phyloP scores from a whole-genome alignment of 2,113 vertebrate genomes.

The Todiramphus saurophagus region DNA sequence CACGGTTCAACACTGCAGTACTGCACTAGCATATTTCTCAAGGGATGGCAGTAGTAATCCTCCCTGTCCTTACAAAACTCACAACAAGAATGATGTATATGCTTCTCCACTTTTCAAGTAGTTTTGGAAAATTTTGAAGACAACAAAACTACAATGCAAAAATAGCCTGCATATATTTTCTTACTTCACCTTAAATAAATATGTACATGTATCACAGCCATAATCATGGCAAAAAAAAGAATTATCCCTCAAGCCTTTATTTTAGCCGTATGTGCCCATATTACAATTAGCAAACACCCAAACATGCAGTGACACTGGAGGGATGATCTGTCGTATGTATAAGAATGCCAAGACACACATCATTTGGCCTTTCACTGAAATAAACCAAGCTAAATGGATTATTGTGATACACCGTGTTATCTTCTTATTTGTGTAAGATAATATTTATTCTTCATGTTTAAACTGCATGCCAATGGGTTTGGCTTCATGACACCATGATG shows the following conservation, averaged over 20 bases:
- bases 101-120: not conserved
- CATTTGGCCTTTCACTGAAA: not conserved
- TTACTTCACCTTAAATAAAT: not conserved
- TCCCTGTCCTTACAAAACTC: not conserved
- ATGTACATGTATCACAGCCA: not conserved
- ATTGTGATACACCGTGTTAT: not conserved
- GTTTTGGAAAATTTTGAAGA: not conserved
- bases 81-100: rapidly evolving
- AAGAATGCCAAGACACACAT: not conserved
- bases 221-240: not conserved
- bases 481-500: not conserved
- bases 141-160: not conserved
- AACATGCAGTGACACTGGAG: not conserved
- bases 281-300: not conserved
- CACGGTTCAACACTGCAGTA: rapidly evolving
- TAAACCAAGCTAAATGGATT: not conserved
- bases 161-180: not conserved
- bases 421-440: not conserved
- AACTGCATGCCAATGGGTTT: not conserved
- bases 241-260: not conserved
- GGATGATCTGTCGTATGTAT: rapidly evolving
- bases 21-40: not conserved
- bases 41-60: not conserved
- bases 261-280: not conserved
- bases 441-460: not conserved